A percentile compares a stretch with the other conserved stretches of the same genome.
phyloP scores from a whole-genome alignment of 2,113 vertebrate species.

The Cacatua alba region DNA sequence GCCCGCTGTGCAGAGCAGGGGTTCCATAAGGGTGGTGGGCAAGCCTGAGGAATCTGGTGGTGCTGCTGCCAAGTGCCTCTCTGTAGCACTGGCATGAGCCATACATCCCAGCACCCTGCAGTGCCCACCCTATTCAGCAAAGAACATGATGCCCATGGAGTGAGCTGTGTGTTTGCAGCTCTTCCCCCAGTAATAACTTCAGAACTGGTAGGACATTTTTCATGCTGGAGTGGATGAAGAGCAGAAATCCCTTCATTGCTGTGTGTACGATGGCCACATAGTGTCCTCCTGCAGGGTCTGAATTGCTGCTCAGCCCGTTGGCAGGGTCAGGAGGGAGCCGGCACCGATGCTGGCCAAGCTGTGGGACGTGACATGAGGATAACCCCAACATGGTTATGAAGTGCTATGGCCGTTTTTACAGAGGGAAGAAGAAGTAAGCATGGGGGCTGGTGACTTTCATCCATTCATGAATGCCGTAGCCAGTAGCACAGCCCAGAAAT shows the following conservation, averaged over 20 bases:
- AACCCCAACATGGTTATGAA: rapidly evolving
- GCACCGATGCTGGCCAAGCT: neutral
- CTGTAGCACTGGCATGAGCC: rapidly evolving
- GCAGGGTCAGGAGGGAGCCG: neutral
- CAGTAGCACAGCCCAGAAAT: neutral
- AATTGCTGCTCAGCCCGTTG: neutral
- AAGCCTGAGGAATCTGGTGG: neutral
- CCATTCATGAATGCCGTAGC: rapidly evolving
- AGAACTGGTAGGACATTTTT: neutral
- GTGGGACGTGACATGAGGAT: rapidly evolving
- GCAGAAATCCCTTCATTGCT: rapidly evolving
- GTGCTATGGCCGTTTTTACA: rapidly evolving
- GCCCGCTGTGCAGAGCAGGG: rapidly evolving
- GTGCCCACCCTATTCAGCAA: neutral
- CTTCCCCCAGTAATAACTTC: neutral
- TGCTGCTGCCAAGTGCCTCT: neutral
- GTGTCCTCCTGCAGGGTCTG: neutral
- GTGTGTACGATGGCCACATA: rapidly evolving
- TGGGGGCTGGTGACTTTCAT: neutral
- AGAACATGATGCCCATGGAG: rapidly evolving
- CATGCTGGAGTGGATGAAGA: neutral
- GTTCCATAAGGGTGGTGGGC: rapidly evolving
- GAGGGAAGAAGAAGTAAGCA: neutral
- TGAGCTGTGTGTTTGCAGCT: neutral
- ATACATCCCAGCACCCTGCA: neutral